Percentiles rank a stretch among this genome's conserved stretches.
Conservation (phyloP, 37 sponge, comb jelly and placozoan species). For the Axinella damicornis region DNA sequence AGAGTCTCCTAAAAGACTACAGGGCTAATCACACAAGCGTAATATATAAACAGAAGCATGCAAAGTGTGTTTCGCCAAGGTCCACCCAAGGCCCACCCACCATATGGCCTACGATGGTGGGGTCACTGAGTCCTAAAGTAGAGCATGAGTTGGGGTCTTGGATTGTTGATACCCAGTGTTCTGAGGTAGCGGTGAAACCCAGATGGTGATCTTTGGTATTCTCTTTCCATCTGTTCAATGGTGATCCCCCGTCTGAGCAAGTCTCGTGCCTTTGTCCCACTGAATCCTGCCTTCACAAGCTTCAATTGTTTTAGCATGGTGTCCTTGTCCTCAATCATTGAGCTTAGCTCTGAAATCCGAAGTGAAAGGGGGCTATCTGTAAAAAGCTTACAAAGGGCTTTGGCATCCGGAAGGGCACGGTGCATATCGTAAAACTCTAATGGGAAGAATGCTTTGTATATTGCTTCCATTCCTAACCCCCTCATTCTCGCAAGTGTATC, state of each 20-base stretch:
- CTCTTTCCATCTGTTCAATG: not conserved
- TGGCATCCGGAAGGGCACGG: slow-evolving; percentile 23
- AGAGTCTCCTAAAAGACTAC: too few species aligned
- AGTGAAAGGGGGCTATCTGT: not conserved
- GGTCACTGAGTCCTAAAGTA: too few species aligned
- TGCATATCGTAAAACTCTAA: not conserved
- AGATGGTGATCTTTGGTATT: not conserved
- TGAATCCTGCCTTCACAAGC: not conserved
- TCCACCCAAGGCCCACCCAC: too few species aligned
- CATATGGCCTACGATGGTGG: too few species aligned
- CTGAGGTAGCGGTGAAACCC: not conserved
- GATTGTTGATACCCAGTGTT: too few species aligned
- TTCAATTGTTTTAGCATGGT: too few species aligned
- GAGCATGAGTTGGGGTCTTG: too few species aligned
- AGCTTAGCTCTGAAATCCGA: too few species aligned
- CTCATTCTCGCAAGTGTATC: not conserved
- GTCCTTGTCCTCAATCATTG: too few species aligned
- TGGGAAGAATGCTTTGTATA: not conserved
- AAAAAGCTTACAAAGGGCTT: slow-evolving; percentile 19
- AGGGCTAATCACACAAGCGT: too few species aligned
- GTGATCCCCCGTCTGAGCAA: not conserved
- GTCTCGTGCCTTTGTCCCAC: not conserved
- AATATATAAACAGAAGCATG: too few species aligned
- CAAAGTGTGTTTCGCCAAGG: too few species aligned
- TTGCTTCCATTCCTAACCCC: not conserved